These are phyloP conservation scores for Drosophila prosaltans DNA, from an alignment of 1,140 invertebrate genomes.

Conservation along the genomic window DNA sequence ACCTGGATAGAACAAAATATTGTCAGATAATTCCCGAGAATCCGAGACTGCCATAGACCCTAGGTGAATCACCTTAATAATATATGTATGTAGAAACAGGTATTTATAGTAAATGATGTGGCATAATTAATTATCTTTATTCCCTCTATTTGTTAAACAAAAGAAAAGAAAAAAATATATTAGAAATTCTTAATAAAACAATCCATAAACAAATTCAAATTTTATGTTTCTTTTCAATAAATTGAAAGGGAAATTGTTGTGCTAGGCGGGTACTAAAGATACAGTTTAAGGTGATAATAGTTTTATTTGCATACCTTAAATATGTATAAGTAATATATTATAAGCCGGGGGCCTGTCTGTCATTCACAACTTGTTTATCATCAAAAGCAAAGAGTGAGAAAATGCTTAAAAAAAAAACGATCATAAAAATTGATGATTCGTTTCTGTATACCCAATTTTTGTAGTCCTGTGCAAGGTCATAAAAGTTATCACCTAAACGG, in stretches of 20 bases:
- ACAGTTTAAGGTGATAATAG: too few relatives aligned
- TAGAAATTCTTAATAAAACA: not conserved
- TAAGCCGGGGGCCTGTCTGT: not conserved
- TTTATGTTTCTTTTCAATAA: not conserved
- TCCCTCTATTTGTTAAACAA: not conserved
- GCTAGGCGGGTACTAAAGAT: too few relatives aligned
- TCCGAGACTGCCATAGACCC: not conserved
- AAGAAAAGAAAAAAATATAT: too few relatives aligned
- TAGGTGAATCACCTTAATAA: not conserved
- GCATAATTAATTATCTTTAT: not conserved
- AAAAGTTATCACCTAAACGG: not conserved
- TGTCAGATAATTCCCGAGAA: constrained; percentile 12
- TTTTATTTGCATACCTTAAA: not conserved
- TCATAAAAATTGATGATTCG: too few relatives aligned
- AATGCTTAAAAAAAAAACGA: too few relatives aligned
- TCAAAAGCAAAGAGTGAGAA: too few relatives aligned
- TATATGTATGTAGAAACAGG: not conserved
- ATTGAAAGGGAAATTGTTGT: too few relatives aligned
- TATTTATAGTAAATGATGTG: constrained; percentile 1
- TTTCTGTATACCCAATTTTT: not conserved
- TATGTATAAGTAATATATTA: not conserved
- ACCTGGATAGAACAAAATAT: constrained; percentile 56
- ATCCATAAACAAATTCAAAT: not conserved
- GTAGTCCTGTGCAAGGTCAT: not conserved
- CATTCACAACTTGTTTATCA: not conserved